Evolutionary conservation across 2,113 vertebrate species (phyloP).

Genomic region (Gopherus flavomarginatus): DNA sequence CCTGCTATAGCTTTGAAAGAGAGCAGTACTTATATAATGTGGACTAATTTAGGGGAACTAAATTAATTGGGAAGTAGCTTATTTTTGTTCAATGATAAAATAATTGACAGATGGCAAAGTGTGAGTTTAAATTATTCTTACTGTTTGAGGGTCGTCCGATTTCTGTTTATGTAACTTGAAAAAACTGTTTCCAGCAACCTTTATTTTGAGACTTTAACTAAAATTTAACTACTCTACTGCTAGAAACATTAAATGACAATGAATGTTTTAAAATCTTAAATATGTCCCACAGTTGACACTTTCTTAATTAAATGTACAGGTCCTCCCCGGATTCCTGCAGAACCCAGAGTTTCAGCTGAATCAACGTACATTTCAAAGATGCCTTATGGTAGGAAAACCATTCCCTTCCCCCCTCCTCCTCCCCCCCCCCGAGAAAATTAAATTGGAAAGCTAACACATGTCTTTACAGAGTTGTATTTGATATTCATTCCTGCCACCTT

Average conservation of each 20-base stretch:
- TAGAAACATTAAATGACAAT: background rate
- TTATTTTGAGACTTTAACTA: background rate
- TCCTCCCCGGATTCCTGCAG: constrained; percentile 74
- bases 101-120: background rate
- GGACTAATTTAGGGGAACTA: background rate
- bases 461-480: background rate
- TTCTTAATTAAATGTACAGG: constrained; percentile 45
- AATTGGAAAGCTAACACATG: background rate
- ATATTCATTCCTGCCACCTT: rapidly evolving
- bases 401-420: background rate
- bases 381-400: constrained; percentile 77
- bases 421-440: background rate
- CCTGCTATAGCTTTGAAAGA: background rate
- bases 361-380: constrained; percentile 61
- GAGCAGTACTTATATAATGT: background rate
- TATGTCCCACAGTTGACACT: background rate
- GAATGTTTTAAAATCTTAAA: background rate
- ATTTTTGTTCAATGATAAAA: background rate
- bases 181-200: background rate
- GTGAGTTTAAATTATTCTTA: background rate
- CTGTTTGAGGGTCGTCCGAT: background rate
- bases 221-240: background rate
- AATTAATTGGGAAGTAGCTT: background rate
- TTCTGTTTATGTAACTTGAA: background rate
- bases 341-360: constrained; percentile 52